These are phyloP conservation scores for Podiceps cristatus DNA, from an alignment of 2,113 vertebrate genomes.

Conservation along the genomic window DNA sequence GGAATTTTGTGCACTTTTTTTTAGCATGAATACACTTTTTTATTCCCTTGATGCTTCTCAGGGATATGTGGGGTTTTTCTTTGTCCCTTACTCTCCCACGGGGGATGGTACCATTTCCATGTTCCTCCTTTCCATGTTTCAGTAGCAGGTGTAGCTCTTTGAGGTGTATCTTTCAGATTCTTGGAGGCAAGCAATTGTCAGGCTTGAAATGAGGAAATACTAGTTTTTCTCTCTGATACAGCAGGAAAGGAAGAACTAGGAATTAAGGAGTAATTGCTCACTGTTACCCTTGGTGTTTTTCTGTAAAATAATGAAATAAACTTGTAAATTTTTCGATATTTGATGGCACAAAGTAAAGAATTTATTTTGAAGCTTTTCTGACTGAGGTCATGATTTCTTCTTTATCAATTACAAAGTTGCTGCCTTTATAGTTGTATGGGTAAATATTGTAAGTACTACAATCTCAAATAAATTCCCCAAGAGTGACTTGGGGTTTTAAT, in stretches of 20 bases:
- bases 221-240: neutral
- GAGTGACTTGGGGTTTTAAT: neutral
- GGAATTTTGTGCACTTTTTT: neutral
- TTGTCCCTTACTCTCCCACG: neutral
- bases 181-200: neutral
- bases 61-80: neutral
- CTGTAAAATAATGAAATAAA: neutral
- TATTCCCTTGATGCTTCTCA: neutral
- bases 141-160: neutral
- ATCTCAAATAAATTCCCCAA: neutral
- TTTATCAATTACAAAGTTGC: neutral
- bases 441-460: neutral
- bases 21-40: neutral
- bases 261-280: neutral
- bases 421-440: neutral
- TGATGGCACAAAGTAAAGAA: neutral
- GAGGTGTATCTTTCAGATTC: neutral
- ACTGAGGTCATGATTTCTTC: neutral
- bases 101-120: neutral
- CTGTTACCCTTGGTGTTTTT: neutral
- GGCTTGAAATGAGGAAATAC: neutral
- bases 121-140: neutral
- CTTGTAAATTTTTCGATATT: neutral
- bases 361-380: neutral
- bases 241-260: neutral